Base-by-base conservation (phyloP, 2,888 invertebrate species). In the Drosophila paranaensis region DNA sequence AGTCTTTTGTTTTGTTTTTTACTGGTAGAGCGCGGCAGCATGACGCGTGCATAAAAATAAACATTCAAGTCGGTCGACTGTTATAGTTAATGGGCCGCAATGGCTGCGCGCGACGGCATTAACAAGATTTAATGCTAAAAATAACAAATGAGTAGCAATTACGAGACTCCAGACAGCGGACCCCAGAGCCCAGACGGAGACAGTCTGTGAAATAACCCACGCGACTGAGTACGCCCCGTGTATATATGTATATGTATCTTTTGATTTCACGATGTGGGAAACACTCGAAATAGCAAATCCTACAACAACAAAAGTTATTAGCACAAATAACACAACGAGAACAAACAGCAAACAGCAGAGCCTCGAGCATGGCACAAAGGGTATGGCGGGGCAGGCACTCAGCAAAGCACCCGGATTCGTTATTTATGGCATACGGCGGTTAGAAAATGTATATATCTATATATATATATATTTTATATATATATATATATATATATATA, bases 131-230 rank as follows among this genome's bases (percentile, higher is more conserved):
- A 76, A 64, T 65, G 80, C 88, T 89, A 89, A 85, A 85, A 85
- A 85, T 85, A 85, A 85, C 84, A 84, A 81, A 88, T 84, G 87
- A 79, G 89, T 74, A 75, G 79, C 81, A 88, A 86, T 84, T 84
- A 88, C 81, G 67, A 80, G 71, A 68, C 62, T 42, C 57, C 53
- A 54, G 14, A 61, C 45, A 68, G n/a, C 20, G 46, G 57, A 45
- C n/a, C 48, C 30, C 48, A 48, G 30, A 16, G 48, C 60, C 27
- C 20, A 54, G 57, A 45, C 60, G 48, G 43, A 45, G 51, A 60
- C 58, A 25, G 35, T 27, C 75, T 79, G 80, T 77, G 73, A 81
- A 84, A 78, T 88, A 85, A 76, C 89, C 86, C 86, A 86, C 86
- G 89, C 86, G 89, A 88, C 43, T 37, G 67, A 68, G 66, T 57